Base-by-base conservation (phyloP, 2,797 vertebrate genomes). In the Cottoperca gobio region DNA sequence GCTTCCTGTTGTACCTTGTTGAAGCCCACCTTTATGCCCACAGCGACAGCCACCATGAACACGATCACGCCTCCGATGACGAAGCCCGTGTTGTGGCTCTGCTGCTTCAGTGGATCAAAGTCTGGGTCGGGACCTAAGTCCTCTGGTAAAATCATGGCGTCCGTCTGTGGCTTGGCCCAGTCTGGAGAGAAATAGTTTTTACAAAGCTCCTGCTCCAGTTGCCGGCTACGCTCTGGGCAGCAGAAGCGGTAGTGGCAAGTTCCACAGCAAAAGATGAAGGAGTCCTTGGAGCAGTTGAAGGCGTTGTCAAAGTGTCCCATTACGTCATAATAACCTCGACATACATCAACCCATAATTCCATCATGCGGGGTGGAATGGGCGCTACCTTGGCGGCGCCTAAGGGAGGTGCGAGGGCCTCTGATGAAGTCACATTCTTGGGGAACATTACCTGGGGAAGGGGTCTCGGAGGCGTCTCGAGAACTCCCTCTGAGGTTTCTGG, bases 171-270 rank as follows among this genome's bases (percentile, higher is more conserved):
- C 81, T 96, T 96, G 88, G 96, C 96, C 97, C 97, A 97, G 84
- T 94, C 94, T 3, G 97, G 97, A 9, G 95, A 96, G 84, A 94
- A 88, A 62, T 96, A 96, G 92, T 98, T 97, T 63, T 92, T 95
- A 84, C 97, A 98, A 84, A 57, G 90, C 10, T 95, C 93, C 91
- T 98, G 97, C 14, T 97, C 95, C 84, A 98, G 93, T 19, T 96
- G 95, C 58, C 94, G 94, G 64, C 79, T 90, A 2, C 94, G 94
- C 14, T 97, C 96, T 19, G 96, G 96, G 72, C 97, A 98, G 95
- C 97, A 98, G 94, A 98, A 98, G 65, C 97, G 96, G 78, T 96
- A 97, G 78, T 97, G 96, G 86, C 97, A 98, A 2, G 96, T 97
- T 35, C 97, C 97, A 16, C 97, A 98, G 90, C 97, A 98, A 91